phyloP scores from a whole-genome alignment of 2,113 vertebrate genomes.

The Morone saxatilis region DNA sequence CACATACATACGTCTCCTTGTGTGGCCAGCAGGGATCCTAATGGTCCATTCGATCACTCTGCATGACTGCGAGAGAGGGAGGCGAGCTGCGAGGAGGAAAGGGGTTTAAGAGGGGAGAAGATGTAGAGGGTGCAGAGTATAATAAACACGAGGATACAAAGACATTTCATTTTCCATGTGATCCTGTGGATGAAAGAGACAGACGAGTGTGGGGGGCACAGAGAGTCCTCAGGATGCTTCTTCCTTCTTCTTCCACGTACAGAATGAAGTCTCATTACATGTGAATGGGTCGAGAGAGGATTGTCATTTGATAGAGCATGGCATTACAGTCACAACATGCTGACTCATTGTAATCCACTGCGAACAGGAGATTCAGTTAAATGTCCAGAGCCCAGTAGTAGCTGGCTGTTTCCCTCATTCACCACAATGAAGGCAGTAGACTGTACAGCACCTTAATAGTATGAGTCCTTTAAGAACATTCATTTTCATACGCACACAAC shows the following conservation, averaged over 20 bases:
- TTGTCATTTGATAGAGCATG: background rate
- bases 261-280: background rate
- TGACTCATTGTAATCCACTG: background rate
- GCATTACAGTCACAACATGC: background rate
- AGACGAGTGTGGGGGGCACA: background rate
- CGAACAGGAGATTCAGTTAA: constrained; percentile 7
- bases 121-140: background rate
- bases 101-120: background rate
- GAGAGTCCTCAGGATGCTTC: background rate
- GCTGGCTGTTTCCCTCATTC: background rate
- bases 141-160: background rate
- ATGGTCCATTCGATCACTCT: constrained; percentile 14
- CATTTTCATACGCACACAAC: too few species aligned
- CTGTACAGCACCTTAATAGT: too few species aligned
- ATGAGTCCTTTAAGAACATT: too few species aligned
- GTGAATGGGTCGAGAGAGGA: background rate
- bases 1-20: background rate
- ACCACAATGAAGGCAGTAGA: background rate
- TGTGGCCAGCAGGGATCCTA: constrained; percentile 18
- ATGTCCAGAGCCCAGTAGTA: background rate
- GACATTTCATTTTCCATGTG: constrained; percentile 3
- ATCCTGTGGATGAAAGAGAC: background rate
- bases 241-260: background rate
- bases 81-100: background rate
- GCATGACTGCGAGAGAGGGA: background rate